Evolutionary conservation across 2,113 vertebrate species (phyloP), one percentile per base, ranked within the genome.

Genomic region (Ibidorhyncha struthersii): DNA sequence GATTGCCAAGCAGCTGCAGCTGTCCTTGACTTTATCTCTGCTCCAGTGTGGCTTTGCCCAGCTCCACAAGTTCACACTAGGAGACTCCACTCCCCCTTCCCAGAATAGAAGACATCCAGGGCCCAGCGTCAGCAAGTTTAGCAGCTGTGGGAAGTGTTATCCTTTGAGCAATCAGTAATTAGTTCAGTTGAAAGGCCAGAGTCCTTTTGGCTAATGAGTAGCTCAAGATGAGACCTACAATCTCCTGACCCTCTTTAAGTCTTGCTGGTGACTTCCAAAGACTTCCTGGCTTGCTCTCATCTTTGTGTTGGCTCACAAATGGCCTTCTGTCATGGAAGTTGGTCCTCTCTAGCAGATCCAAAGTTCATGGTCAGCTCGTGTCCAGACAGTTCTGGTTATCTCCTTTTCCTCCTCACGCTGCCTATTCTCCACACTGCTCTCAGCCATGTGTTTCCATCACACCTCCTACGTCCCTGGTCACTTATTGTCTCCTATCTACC

Each of bases 51-150:
- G 96, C 96, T 96, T 95, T 96, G 95, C 96, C 96, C 96, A 96
- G 93, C 96, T 95, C 95, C 82, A 96, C 93, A 97, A 96, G 96
- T 97, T 97, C 96, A 96, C 96, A 80, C 96, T 96, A 94, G 95
- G 96, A 97, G 93, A 97, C 93, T 97, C 96, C 96, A 96, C 96
- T 97, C 96, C 96, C 96, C 93, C 84, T 97, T 97, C 96, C 96
- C 96, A 97, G 96, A 96, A 97, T 97, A 96, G 96, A 97, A 96
- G 96, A 93, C 88, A 96, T 22, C 93, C 85, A 96, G 85, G 84
- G 92, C 92, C 93, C 93, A 88, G 66, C 74, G 63, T 96, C 96
- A 96, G 96, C 96, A 96, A 92, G 88, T 96, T 96, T 90, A 88
- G 92, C 97, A 97, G 93, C 96, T 96, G 93, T 96, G 92, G 95